Percentiles rank a stretch among this genome's conserved stretches.
Conservation (phyloP, 2,113 vertebrate species). For the human (Homo sapiens) region DNA sequence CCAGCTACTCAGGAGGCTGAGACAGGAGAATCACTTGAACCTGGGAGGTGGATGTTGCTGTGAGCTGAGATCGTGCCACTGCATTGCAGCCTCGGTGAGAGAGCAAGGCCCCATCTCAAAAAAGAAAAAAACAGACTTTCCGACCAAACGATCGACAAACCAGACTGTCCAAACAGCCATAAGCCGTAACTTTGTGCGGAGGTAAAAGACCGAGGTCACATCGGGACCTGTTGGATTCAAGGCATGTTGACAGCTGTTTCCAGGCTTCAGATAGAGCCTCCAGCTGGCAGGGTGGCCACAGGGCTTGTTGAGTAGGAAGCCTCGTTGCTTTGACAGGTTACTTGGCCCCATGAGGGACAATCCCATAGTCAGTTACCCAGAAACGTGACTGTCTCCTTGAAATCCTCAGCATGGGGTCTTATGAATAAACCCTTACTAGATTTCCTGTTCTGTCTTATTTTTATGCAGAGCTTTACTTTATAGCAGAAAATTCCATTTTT, state of each 20-base stretch:
- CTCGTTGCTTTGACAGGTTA: fast-evolving
- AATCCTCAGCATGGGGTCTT: fast-evolving
- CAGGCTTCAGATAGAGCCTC: not conserved
- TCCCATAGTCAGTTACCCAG: fast-evolving
- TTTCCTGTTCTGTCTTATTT: not conserved
- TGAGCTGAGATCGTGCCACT: too few relatives aligned
- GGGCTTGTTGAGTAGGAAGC: not conserved
- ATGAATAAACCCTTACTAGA: fast-evolving
- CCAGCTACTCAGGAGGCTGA: too few relatives aligned
- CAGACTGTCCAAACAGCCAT: not conserved
- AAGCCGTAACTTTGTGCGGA: not conserved
- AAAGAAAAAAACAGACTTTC: not conserved
- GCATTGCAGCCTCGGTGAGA: too few relatives aligned
- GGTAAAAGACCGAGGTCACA: not conserved
- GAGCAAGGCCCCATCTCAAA: too few relatives aligned
- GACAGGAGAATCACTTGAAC: too few relatives aligned
- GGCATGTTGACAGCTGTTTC: not conserved
- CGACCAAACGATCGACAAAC: not conserved
- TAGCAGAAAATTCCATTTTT: not conserved
- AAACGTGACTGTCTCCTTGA: not conserved
- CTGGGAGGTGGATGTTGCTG: too few relatives aligned
- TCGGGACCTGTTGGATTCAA: not conserved
- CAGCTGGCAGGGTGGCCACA: not conserved
- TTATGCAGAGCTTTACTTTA: not conserved
- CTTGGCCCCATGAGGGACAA: too few relatives aligned